Percentiles rank a stretch among this genome's conserved stretches.
Conservation (phyloP, 2,113 vertebrate genomes). For the Tichodroma muraria region DNA sequence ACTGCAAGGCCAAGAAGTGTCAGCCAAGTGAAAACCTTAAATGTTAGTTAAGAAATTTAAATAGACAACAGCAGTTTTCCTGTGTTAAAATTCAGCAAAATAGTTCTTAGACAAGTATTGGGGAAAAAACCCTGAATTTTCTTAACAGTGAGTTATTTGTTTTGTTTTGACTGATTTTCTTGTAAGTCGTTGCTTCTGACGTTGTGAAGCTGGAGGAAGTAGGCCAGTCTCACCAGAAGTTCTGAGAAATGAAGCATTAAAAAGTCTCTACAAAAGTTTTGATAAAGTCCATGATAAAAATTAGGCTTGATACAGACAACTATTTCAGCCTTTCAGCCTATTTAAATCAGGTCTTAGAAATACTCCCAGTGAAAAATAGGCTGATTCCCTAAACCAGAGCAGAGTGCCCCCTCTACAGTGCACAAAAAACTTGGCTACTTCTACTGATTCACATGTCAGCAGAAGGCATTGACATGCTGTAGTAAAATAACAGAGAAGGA, state of each 20-base stretch:
- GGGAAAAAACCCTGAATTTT: background rate
- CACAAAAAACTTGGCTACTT: background rate
- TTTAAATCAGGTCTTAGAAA: background rate
- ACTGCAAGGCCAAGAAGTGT: conserved; percentile 38
- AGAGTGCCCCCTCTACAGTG: background rate
- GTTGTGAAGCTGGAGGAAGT: background rate
- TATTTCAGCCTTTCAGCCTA: background rate
- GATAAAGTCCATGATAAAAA: background rate
- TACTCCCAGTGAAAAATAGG: background rate
- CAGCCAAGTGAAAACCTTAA: conserved; percentile 7
- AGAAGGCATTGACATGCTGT: background rate
- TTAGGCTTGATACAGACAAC: background rate
- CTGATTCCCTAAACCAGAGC: background rate
- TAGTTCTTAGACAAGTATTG: background rate
- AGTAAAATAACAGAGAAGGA: background rate
- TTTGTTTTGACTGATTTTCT: background rate
- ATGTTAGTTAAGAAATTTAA: conserved; percentile 21
- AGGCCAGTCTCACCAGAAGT: background rate
- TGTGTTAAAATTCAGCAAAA: background rate
- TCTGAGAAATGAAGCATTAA: background rate
- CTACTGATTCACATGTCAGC: background rate
- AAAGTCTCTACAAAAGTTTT: background rate
- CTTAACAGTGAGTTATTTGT: background rate
- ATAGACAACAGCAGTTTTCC: background rate
- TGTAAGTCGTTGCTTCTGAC: background rate